These are phyloP conservation scores for Geopemphigus sp. DNA, from an alignment of 1,140 invertebrate species.

Conservation along the genomic window DNA sequence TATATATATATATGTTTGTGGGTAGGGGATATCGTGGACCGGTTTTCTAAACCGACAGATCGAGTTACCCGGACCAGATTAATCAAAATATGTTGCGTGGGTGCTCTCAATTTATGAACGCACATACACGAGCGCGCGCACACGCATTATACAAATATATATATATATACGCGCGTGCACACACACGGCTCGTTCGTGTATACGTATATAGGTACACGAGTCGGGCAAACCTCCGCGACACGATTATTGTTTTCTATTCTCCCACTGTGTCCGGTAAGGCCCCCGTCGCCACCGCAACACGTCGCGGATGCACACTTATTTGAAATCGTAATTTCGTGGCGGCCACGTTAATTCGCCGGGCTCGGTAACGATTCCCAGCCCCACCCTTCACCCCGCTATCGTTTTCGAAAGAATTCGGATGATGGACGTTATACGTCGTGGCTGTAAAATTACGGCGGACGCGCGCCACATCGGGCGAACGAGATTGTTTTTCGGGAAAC, in stretches of 20 bases:
- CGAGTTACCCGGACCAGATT: constrained; percentile 43
- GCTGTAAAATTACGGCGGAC: no score
- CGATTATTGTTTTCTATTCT: constrained; percentile 43
- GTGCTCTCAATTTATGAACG: constrained; percentile 21
- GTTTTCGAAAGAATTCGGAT: no score
- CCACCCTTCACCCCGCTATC: not conserved
- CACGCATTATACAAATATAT: no score
- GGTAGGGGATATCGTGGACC: not conserved
- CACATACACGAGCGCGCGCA: no score
- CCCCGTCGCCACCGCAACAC: not conserved
- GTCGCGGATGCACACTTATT: not conserved
- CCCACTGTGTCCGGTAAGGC: not conserved
- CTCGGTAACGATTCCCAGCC: constrained; percentile 5
- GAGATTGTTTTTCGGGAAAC: no score
- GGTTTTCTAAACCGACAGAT: constrained; percentile 37
- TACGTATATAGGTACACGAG: not conserved
- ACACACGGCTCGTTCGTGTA: not conserved
- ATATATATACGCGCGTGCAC: no score
- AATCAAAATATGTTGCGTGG: constrained; percentile 49
- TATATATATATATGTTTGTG: not conserved
- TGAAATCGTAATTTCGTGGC: constrained; percentile 17
- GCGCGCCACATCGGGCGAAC: no score
- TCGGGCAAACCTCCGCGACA: constrained; percentile 32
- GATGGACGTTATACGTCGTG: no score
- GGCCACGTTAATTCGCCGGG: not conserved